Base-by-base conservation (phyloP, 2,888 invertebrate species). In the Metacarcinus magister region DNA sequence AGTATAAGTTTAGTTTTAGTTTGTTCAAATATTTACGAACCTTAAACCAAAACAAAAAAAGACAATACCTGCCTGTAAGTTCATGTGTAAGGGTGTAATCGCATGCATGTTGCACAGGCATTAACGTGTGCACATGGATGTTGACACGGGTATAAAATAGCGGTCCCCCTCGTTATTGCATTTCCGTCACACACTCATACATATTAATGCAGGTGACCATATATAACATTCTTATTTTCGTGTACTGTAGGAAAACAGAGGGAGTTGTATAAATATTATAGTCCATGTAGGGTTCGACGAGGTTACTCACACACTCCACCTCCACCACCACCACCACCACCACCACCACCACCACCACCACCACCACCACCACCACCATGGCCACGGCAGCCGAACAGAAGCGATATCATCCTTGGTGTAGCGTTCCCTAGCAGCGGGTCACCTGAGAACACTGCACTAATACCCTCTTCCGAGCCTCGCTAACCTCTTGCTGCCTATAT, bases 111-210 rank as follows among this genome's bases (percentile, higher is more conserved):
- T 23, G 4, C 67, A 67, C 23, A 67, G n/a, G 67, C n/a, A 67
- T 67, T 67, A 67, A 32, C 32, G 82, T 82, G 32, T 32, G 32
- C 28, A 82, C 13, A 32, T 10, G 28, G 13, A 28, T 82, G 82
- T 82, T 82, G 82, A 82, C 82, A 32, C 32, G 8, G 82, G 32
- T 8, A 82, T 32, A 82, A 82, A 82, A 82, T 3, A 82, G 32
- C 10, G 32, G 32, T 82, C 32, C 82, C 82, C 82, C 32, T 82
- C 82, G 82, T 82, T 28, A 82, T 82, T 82, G 32, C 32, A 82
- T 82, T 82, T 82, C 82, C 82, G 82, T 82, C 32, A 82, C 82
- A 75, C 75, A 28, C 32, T 82, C 82, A 82, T 82, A 32, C 82
- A 82, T 82, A 82, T 82, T 82, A 82, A 82, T 82, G 28, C 8